Evolutionary conservation across 2,113 vertebrate genomes (phyloP).

Genomic region (Phyllostomus discolor): DNA sequence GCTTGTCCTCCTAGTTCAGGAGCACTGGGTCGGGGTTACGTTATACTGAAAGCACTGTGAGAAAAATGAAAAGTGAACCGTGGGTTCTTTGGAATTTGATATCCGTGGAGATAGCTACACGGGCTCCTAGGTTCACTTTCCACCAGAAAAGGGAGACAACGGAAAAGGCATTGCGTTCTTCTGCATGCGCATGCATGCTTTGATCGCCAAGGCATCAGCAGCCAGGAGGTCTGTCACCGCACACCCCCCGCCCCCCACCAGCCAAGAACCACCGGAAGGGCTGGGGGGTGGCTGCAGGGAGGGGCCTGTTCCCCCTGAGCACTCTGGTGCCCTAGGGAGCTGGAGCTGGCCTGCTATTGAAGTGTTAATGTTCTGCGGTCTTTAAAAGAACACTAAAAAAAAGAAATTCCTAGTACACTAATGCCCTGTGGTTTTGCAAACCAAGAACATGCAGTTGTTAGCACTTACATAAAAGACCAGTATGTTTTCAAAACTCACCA

Average conservation of each 20-base stretch:
- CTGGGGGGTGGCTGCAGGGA: neutral
- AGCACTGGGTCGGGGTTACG: neutral
- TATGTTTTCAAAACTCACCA: slow-evolving; percentile 90
- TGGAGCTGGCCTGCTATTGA: neutral
- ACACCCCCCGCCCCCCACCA: too few relatives aligned
- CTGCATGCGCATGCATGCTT: neutral
- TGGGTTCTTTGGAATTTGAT: neutral
- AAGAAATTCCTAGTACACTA: slow-evolving; percentile 49
- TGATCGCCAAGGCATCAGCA: neutral
- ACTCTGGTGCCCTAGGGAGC: rapidly evolving
- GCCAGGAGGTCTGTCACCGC: neutral
- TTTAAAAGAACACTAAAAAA: neutral
- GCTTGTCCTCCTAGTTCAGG: neutral
- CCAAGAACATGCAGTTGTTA: slow-evolving; percentile 14
- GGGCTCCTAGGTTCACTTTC: neutral
- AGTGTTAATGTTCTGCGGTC: slow-evolving; percentile 50
- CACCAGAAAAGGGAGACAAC: neutral
- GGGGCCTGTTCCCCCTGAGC: neutral
- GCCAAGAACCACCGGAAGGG: neutral
- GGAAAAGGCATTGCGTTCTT: neutral
- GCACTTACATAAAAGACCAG: slow-evolving; percentile 17
- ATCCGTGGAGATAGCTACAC: neutral
- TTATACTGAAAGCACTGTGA: neutral
- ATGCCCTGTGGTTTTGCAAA: slow-evolving; percentile 61
- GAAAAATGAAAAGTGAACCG: neutral